Conservation (phyloP, 2,888 invertebrate genomes). For the Mesorhabditis sp. region DNA sequence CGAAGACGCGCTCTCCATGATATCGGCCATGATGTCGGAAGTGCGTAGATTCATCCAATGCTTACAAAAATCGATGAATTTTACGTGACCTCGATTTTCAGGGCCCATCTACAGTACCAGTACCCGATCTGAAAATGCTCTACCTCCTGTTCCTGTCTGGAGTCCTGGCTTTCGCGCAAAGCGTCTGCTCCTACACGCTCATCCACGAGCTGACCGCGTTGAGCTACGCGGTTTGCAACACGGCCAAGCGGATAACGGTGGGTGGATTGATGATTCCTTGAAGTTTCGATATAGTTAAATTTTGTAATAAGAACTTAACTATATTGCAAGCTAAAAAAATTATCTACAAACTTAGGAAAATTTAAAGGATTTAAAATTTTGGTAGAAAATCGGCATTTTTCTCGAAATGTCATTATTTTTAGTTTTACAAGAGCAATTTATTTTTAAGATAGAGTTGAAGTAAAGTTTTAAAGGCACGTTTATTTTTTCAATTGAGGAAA, state of each 20-base stretch:
- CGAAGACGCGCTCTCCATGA: slow-evolving; percentile 65
- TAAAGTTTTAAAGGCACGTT: no score
- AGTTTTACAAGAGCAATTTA: no score
- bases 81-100: neutral
- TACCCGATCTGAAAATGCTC: slow-evolving; percentile 34
- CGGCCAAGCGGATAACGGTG: slow-evolving; percentile 76
- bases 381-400: no score
- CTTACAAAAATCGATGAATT: no score
- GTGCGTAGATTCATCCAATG: neutral
- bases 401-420: no score
- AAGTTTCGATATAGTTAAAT: no score
- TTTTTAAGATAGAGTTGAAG: no score
- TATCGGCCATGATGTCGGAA: slow-evolving; percentile 6
- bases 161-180: slow-evolving; percentile 86
- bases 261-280: slow-evolving; percentile 47
- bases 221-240: slow-evolving; percentile 90
- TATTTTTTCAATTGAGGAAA: no score
- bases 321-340: no score
- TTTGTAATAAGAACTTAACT: no score
- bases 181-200: slow-evolving; percentile 88
- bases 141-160: slow-evolving; percentile 63
- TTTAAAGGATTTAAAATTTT: no score
- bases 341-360: no score
- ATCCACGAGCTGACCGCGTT: slow-evolving; percentile 83
- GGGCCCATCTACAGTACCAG: slow-evolving; percentile 14